A percentile compares a stretch with the other conserved stretches of the same genome.
phyloP scores from a whole-genome alignment of 64 coral and sea anemone species.

The Anthopleura sola region DNA sequence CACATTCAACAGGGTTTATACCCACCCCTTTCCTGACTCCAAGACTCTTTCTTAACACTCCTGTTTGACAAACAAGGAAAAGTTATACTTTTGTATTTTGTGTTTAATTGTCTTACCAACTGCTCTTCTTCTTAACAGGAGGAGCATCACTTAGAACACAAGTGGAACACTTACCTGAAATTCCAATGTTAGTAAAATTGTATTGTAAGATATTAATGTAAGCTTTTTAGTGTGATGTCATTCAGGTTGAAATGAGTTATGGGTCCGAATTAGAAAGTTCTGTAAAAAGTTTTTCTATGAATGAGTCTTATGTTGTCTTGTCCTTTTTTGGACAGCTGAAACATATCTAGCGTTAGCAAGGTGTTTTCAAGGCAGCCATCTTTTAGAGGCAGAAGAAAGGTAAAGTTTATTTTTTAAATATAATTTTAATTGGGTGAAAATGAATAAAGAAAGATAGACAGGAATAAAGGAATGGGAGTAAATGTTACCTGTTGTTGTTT shows the following conservation, averaged over 20 bases:
- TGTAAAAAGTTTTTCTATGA: too few species aligned
- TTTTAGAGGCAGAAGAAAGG: slow-evolving; percentile 80
- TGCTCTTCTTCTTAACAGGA: slow-evolving; percentile 18
- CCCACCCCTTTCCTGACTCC: too few species aligned
- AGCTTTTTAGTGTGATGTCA: neutral
- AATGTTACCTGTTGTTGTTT: neutral
- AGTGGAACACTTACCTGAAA: slow-evolving; percentile 65
- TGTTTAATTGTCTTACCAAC: neutral
- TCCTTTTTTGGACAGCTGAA: slow-evolving; percentile 41
- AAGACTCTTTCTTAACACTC: too few species aligned
- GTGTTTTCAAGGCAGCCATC: slow-evolving; percentile 68
- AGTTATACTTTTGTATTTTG: too few species aligned
- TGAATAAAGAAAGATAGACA: neutral
- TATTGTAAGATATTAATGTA: neutral
- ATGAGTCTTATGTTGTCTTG: too few species aligned
- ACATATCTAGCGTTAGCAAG: slow-evolving; percentile 70
- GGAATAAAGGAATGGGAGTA: neutral
- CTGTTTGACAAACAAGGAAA: too few species aligned
- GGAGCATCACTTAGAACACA: slow-evolving; percentile 62
- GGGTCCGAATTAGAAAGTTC: too few species aligned
- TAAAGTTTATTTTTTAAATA: neutral
- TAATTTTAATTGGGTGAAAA: too few species aligned
- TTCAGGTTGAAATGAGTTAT: too few species aligned
- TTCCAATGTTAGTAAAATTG: slow-evolving; percentile 61
- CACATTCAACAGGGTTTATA: too few species aligned